Base-by-base conservation (phyloP, 2,888 invertebrate genomes). In the Elegia similella region DNA sequence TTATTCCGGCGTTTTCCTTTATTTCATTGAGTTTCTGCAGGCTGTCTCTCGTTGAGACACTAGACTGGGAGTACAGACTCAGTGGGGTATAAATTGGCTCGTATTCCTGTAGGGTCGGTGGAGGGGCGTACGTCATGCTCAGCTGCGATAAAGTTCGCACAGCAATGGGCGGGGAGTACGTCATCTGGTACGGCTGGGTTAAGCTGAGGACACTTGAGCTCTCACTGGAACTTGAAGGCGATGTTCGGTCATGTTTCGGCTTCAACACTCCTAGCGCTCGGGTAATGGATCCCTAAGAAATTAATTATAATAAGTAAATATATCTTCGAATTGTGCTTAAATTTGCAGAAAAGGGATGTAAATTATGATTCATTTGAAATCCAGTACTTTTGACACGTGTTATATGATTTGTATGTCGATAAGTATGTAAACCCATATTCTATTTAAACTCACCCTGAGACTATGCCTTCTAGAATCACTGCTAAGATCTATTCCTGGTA, bases 261-360 rank as follows among this genome's bases (percentile, higher is more conserved):
- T 94, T 93, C 5, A 94, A 93, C 44, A 94, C 95, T 48, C 96
- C 95, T 42, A 96, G 84, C 3, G 95, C 96, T 60, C 95, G 92
- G 60, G 94, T 95, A 80, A 96, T 90, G 52, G 95, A 95, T 62
- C 95, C 95, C 95, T 95, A 88, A n/a, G 64, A 63, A 82, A 73
- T 60, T 47, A 38, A 56, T 44, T 3, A 8, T 42, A n/a, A 7
- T 38, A 15, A 42, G 2, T 17, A 15, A 15, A 13, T 8, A 42
- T 46, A 30, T n/a, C 7, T n/a, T 15, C 7, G 6, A 2, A 7
- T 1, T 43, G 2, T 43, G 13, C 0, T 34, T 34, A 3, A 10
- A 10, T 34, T 0, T 34, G 10, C 7, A 34, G 8, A 34, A 34
- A 34, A 17, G 6, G 23, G 23, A 23, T 23, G 23, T 5, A 23